These are phyloP conservation scores for Dyspetes luteomarginatus DNA, from an alignment of 2,888 invertebrate genomes.

Conservation along the genomic window DNA sequence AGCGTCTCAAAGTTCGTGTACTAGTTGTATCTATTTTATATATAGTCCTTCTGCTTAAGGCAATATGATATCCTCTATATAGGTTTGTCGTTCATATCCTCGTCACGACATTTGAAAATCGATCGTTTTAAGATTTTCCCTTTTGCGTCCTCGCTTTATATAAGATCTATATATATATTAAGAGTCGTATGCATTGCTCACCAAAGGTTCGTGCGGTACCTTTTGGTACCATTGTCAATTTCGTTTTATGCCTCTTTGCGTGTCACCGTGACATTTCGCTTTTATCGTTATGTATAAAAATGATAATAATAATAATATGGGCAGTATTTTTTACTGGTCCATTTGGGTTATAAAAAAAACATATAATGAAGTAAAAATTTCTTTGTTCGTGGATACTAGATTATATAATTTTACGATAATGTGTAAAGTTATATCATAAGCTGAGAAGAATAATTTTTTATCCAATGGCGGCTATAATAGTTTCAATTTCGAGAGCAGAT, in stretches of 20 bases:
- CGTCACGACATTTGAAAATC: slow-evolving; percentile 54
- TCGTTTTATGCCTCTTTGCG: slow-evolving; percentile 6
- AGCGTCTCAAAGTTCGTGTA: not conserved
- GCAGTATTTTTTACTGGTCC: no score
- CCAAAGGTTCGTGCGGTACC: slow-evolving; percentile 18
- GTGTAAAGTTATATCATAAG: not conserved
- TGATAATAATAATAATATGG: not conserved
- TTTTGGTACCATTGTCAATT: slow-evolving; percentile 36
- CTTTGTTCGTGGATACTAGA: not conserved
- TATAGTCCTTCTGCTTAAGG: not conserved
- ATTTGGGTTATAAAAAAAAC: not conserved
- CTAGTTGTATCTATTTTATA: not conserved
- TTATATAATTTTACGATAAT: not conserved
- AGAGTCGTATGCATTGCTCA: not conserved
- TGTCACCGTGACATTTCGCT: slow-evolving; percentile 21
- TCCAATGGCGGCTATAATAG: slow-evolving; percentile 83
- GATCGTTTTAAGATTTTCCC: slow-evolving; percentile 47
- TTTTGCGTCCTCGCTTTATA: slow-evolving; percentile 25
- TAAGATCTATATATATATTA: slow-evolving; percentile 27
- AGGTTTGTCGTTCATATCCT: slow-evolving; percentile 34
- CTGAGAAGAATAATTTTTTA: not conserved
- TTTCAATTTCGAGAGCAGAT: slow-evolving; percentile 86
- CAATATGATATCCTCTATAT: not conserved
- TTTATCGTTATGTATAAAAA: not conserved
- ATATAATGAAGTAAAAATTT: not conserved